phyloP scores from a whole-genome alignment of 1,140 invertebrate genomes.

The Sweltsa coloradensis region DNA sequence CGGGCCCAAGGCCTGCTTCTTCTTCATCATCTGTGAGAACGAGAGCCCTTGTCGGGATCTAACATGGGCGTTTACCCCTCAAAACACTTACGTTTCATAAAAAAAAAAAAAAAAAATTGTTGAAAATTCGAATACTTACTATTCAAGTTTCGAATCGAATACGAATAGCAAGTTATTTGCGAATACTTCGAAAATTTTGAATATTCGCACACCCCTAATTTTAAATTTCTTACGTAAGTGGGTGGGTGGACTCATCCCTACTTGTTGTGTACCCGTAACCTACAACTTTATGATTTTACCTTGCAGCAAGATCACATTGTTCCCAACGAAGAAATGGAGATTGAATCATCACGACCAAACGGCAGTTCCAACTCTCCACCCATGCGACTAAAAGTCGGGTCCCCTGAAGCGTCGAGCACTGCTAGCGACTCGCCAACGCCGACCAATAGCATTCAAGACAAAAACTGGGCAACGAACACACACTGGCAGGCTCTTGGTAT shows the following conservation, averaged over 20 bases:
- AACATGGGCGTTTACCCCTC: too few relatives aligned
- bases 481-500: conserved; percentile 31
- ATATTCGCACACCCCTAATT: too few relatives aligned
- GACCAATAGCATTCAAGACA: conserved; percentile 68
- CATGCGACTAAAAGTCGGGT: conserved; percentile 21
- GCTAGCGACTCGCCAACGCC: conserved; percentile 76
- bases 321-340: background rate
- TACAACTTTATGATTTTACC: background rate
- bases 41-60: too few relatives aligned
- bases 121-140: too few relatives aligned
- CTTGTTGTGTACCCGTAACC: background rate
- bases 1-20: too few relatives aligned
- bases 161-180: too few relatives aligned
- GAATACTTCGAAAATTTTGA: too few relatives aligned
- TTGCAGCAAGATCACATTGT: background rate
- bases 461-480: conserved; percentile 44
- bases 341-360: background rate
- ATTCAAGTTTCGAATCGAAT: too few relatives aligned
- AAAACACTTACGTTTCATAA: too few relatives aligned
- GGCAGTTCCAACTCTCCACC: background rate
- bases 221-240: background rate
- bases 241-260: background rate
- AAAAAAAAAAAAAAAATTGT: too few relatives aligned
- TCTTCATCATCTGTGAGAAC: too few relatives aligned
- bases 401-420: conserved; percentile 57